Base-by-base conservation (phyloP, 2,113 vertebrate species). In the Oreotrochilus melanogaster region DNA sequence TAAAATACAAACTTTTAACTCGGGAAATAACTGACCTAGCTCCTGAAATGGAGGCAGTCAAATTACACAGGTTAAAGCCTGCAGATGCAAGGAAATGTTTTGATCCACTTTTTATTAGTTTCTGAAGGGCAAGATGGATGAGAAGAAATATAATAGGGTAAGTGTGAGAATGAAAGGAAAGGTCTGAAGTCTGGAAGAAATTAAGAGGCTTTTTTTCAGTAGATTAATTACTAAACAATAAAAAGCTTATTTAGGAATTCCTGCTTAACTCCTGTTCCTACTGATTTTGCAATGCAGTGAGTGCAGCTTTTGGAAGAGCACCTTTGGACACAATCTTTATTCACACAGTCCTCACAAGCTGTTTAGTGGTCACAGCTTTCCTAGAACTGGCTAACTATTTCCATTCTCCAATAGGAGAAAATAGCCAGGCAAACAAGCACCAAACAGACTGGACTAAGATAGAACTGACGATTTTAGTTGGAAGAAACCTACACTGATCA, bases 71-170 rank as follows among this genome's bases (percentile, higher is more conserved):
- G 92, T 88, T 64, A 89, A 92, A 95, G 58, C 74, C 71, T 76
- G 56, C 21, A 82, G 33, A 97, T 76, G 66, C 54, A 89, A 88
- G 51, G 56, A 86, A 73, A 66, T 51, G 69, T 83, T 97, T 86
- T 96, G 90, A 96, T 93, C 88, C 92, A 78, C 57, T 80, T 69
- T 93, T 96, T 95, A 97, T 96, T 96, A 90, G 72, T 94, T 95
- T 96, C 72, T 94, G 95, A 96, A 96, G 92, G 92, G 88, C 92
- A 94, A 56, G 60, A 92, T 57, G 56, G 82, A 94, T 93, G 75
- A 92, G 72, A 86, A 96, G 60, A 83, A 96, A 90, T 96, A 75
- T 94, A 95, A 93, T 50, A 45, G 85, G 92, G 93, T 96, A 88
- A 93, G 47, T 30, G 60, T 9, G 35, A 90, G 72, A 80, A 72